These are phyloP conservation scores for Tachyglossus aculeatus DNA, from an alignment of 2,797 vertebrate genomes.

Conservation along the genomic window DNA sequence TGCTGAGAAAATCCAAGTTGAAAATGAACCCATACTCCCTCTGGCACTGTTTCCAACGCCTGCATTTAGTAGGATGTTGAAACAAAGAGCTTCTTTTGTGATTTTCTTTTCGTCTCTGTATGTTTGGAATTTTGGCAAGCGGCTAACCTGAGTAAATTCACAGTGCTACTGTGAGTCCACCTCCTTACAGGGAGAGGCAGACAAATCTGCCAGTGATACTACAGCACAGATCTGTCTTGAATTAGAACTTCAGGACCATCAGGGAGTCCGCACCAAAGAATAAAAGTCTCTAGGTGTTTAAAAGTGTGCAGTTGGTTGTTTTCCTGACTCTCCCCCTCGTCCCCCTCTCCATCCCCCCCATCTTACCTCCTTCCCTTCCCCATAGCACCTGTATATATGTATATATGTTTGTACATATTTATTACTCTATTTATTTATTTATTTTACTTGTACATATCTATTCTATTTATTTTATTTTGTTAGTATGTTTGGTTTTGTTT, in stretches of 20 bases:
- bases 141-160: slow-evolving; percentile 43
- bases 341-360: too few relatives aligned
- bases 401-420: too few relatives aligned
- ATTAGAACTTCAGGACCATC: slow-evolving; percentile 27
- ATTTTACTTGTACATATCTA: too few relatives aligned
- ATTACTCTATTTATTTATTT: too few relatives aligned
- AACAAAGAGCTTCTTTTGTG: slow-evolving; percentile 20
- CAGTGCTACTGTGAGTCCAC: slow-evolving; percentile 45
- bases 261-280: slow-evolving; percentile 14
- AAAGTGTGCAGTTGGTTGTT: slow-evolving; percentile 1
- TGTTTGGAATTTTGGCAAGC: slow-evolving; percentile 36
- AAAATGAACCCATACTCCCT: not conserved
- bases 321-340: not conserved
- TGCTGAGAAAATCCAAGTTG: slow-evolving; percentile 4
- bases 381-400: too few relatives aligned
- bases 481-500: too few relatives aligned
- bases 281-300: not conserved
- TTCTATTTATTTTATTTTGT: too few relatives aligned
- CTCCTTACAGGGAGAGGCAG: slow-evolving; percentile 35
- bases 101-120: slow-evolving; percentile 40
- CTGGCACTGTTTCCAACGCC: slow-evolving; percentile 14
- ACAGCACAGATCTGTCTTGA: slow-evolving; percentile 18
- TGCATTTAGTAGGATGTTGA: slow-evolving; percentile 29
- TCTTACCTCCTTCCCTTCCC: too few relatives aligned
- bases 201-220: slow-evolving; percentile 20